Base-by-base conservation (phyloP, 2,797 vertebrate genomes). In the Eutrigla gurnardus region DNA sequence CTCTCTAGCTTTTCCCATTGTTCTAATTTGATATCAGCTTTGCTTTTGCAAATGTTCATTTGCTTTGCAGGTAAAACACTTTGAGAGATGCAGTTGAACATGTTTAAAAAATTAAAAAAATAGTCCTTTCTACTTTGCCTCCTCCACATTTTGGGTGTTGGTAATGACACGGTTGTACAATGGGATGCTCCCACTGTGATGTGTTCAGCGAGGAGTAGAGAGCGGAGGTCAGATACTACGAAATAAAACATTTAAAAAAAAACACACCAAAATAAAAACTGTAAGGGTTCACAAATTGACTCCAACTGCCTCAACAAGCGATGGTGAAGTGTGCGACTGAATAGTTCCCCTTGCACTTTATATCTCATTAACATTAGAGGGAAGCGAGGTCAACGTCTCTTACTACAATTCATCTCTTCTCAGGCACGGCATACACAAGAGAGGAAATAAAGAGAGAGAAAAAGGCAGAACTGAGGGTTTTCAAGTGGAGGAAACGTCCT, bases 291-390 rank as follows among this genome's bases (percentile, higher is more conserved):
- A 70, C 45, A 42, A 74, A 78, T 66, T 66, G 37, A 85, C 70
- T 90, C 77, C 71, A 70, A 62, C 66, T 66, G 77, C 67, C 75
- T 88, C 65, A 79, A 84, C 75, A 77, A 84, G 70, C 36, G 54
- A 84, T 85, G 86, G 90, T 89, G 81, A 88, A 89, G 83, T 54
- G 36, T 65, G 15, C 69, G 85, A 86, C 80, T 57, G 75, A 86
- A 72, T 36, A 70, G 50, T 74, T 86, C 64, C 60, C 36, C 71
- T 74, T 67, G 73, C 82, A 81, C 70, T 77, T 78, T 85, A 52
- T 80, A 73, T 90, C 88, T 89, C 80, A 87, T 93, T 94, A 92
- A 84, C 84, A 70, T 72, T 35, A 71, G 59, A 76, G 54, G 32
- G 72, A 78, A 78, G 62, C 50, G 55, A 59, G 61, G 14, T 67